These are phyloP conservation scores for Hemicentrotus pulcherrimus DNA, from an alignment of 35 echinoderm and acorn worm genomes.

Conservation along the genomic window DNA sequence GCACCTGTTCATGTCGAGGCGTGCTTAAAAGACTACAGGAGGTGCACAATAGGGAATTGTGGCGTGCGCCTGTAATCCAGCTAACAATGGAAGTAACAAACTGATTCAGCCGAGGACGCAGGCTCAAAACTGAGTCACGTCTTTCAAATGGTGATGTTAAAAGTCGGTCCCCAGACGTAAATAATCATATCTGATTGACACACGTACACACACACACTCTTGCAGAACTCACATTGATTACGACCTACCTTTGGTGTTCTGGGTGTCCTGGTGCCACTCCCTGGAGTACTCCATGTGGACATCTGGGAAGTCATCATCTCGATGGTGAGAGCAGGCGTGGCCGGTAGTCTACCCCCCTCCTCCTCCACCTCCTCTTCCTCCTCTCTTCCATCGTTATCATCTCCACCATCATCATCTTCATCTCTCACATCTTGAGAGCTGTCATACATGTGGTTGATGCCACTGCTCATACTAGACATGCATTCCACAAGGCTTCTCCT, in stretches of 20 bases:
- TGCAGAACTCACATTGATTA: no score
- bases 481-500: not conserved
- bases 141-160: no score
- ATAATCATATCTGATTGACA: no score
- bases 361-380: not conserved
- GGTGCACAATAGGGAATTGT: no score
- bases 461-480: not conserved
- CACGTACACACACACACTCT: no score
- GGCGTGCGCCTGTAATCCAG: no score
- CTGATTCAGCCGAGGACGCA: no score
- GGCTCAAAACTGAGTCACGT: no score
- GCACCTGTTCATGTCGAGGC: no score
- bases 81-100: no score
- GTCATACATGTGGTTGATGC: not conserved
- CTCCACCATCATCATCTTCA: not conserved
- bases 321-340: not conserved
- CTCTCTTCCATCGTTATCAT: not conserved
- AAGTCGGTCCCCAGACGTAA: no score
- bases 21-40: no score
- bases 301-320: conserved; percentile 1
- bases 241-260: not conserved
- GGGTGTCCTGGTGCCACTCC: not conserved
- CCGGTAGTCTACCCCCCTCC: not conserved
- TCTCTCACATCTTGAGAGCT: conserved; percentile 17
- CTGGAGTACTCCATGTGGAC: not conserved